These are phyloP conservation scores for Actinernus sp. DNA, from an alignment of 92 coral and sea anemone genomes.

Conservation along the genomic window DNA sequence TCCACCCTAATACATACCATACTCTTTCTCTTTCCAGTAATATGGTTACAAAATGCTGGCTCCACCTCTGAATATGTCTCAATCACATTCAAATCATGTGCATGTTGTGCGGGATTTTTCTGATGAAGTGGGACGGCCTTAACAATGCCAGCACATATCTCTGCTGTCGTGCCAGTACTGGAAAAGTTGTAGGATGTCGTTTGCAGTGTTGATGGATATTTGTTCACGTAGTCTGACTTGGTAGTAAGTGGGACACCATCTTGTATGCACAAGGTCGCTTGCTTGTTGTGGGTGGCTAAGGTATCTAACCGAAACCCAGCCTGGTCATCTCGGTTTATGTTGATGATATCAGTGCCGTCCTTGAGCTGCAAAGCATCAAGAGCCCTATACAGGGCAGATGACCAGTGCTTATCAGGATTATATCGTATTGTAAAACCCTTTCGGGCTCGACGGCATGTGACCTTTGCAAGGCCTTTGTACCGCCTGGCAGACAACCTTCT, in stretches of 20 bases:
- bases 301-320: conserved; percentile 75
- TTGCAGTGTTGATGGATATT: conserved; percentile 48
- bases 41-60: conserved; percentile 31
- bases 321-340: conserved; percentile 57
- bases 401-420: conserved; percentile 67
- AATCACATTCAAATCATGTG: conserved; percentile 25
- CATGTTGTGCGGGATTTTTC: conserved; percentile 67
- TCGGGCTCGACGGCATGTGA: conserved; percentile 47
- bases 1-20: conserved; percentile 30
- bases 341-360: conserved; percentile 57
- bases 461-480: conserved; percentile 53
- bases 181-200: conserved; percentile 55
- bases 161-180: conserved; percentile 33
- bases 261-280: conserved; percentile 35
- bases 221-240: conserved; percentile 53
- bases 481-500: conserved; percentile 41
- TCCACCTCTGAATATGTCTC: too few relatives aligned
- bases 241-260: conserved; percentile 38
- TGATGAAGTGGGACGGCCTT: conserved; percentile 17
- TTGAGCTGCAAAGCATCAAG: conserved; percentile 56
- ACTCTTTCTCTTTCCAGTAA: conserved; percentile 16
- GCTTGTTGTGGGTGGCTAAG: conserved; percentile 47
- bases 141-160: too few relatives aligned
- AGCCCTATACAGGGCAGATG: conserved; percentile 35
- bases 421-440: conserved; percentile 53